Evolutionary conservation across 2,113 vertebrate species (phyloP).

Genomic region (Xenopus tropicalis): DNA sequence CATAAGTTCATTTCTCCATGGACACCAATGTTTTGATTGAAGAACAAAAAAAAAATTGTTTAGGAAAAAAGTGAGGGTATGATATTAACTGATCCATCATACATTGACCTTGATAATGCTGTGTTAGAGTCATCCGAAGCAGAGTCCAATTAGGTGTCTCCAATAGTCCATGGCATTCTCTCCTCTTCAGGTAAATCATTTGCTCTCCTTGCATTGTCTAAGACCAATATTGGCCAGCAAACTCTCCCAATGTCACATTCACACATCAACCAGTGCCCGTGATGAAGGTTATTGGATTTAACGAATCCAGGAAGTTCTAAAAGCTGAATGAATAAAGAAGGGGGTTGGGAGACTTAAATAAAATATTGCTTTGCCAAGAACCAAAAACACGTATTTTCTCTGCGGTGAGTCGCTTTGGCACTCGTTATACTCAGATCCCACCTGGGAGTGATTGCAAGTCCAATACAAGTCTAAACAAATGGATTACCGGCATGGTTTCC

Average conservation of each 20-base stretch:
- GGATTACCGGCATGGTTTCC: no score
- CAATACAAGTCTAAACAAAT: no score
- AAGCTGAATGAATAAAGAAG: no score
- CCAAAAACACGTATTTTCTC: no score
- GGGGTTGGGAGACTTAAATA: no score
- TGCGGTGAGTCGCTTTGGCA: no score
- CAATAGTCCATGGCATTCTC: no score
- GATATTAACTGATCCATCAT: constrained; percentile 9
- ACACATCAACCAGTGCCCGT: constrained; percentile 2
- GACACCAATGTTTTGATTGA: neutral
- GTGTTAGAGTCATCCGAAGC: neutral
- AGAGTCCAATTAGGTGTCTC: no score
- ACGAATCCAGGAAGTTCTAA: no score
- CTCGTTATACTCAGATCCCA: no score
- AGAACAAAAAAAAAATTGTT: constrained; percentile 1
- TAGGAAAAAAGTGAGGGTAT: neutral
- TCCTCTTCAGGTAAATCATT: neutral
- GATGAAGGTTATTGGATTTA: neutral
- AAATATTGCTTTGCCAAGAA: no score
- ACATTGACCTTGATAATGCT: neutral
- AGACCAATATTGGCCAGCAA: constrained; percentile 1
- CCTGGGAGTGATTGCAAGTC: no score
- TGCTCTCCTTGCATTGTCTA: neutral
- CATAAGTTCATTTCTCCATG: constrained; percentile 13
- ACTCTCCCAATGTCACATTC: neutral